A percentile compares a stretch with the other conserved stretches of the same genome.
phyloP scores from a whole-genome alignment of 2,113 vertebrate species.

The Corvus moneduloides region DNA sequence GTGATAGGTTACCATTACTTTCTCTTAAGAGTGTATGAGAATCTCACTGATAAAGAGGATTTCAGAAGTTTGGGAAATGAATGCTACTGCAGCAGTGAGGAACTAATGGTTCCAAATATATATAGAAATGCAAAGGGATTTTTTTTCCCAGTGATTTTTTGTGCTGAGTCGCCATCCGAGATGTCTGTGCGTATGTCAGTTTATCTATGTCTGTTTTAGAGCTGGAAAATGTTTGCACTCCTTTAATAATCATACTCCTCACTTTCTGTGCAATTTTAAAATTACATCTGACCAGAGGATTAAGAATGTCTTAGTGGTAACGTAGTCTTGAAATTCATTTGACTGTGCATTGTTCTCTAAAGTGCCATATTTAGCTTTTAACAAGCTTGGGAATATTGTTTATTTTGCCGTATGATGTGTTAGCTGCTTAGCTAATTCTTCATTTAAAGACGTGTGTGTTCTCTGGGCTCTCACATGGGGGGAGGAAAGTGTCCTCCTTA shows the following conservation, averaged over 20 bases:
- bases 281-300: background rate
- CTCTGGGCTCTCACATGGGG: background rate
- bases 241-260: constrained; percentile 14
- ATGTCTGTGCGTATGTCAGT: constrained; percentile 28
- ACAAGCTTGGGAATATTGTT: constrained; percentile 29
- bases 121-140: constrained; percentile 17
- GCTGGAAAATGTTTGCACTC: background rate
- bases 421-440: constrained; percentile 46
- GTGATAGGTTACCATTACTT: constrained; percentile 60
- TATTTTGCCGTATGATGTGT: constrained; percentile 38
- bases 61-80: constrained; percentile 61
- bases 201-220: constrained; percentile 28
- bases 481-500: constrained; percentile 28
- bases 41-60: constrained; percentile 58
- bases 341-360: constrained; percentile 8
- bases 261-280: background rate
- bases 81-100: background rate
- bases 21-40: constrained; percentile 54
- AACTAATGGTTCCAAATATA: background rate
- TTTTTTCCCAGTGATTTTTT: background rate
- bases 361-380: constrained; percentile 27
- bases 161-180: constrained; percentile 38
- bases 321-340: background rate
- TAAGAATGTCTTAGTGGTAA: background rate
- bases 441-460: background rate